phyloP scores from a whole-genome alignment of 2,888 invertebrate genomes.

The Ornithoptera priamus region DNA sequence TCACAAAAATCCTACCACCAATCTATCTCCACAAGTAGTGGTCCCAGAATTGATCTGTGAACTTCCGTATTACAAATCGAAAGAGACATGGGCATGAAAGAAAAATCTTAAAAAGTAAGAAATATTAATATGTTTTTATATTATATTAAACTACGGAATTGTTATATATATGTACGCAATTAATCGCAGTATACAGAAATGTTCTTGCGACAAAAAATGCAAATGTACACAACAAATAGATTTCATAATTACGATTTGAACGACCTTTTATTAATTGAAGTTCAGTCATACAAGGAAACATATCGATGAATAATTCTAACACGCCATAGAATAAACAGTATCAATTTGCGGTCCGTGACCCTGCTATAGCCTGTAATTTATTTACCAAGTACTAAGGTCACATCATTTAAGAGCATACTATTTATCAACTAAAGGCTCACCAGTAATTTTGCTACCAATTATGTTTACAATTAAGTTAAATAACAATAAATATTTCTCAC shows the following conservation, averaged over 20 bases:
- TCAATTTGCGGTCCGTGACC: conserved; percentile 25
- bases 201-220: neutral
- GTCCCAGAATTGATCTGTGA: neutral
- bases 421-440: too few species aligned
- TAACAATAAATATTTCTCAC: too few species aligned
- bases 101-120: too few species aligned
- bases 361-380: conserved; percentile 7
- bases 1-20: neutral
- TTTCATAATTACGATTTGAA: neutral
- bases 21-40: neutral
- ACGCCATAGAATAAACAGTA: conserved; percentile 6
- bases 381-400: conserved; percentile 18
- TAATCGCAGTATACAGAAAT: neutral
- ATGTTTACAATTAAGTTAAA: too few species aligned
- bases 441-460: too few species aligned
- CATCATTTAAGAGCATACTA: neutral
- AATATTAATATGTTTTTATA: too few species aligned
- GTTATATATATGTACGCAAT: neutral
- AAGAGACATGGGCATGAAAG: too few species aligned
- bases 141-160: too few species aligned
- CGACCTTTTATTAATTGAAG: conserved; percentile 7
- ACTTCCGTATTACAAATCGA: too few species aligned
- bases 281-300: conserved; percentile 16
- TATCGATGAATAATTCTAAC: conserved; percentile 9
- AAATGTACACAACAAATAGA: neutral